Evolutionary conservation across 2,113 vertebrate genomes (phyloP).

Genomic region (Glaucidium brasilianum): DNA sequence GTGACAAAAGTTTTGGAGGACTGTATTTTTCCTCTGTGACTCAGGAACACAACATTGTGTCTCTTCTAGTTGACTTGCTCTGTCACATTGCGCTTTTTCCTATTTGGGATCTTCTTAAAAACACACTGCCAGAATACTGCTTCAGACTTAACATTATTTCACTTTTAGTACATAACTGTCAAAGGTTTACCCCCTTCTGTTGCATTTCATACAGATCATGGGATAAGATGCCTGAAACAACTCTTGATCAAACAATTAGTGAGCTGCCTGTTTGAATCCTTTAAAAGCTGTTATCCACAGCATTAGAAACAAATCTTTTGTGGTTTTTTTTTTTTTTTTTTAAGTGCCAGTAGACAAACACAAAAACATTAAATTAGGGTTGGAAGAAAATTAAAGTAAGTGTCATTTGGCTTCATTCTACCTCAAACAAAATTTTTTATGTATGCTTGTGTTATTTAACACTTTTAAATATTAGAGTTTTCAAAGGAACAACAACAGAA

Average conservation of each 20-base stretch:
- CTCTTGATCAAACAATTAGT: not conserved
- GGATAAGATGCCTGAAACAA: not conserved
- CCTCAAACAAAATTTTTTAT: not conserved
- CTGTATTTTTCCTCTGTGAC: not conserved
- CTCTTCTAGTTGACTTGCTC: not conserved
- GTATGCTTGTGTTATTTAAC: not conserved
- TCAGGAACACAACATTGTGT: not conserved
- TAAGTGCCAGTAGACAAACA: not conserved
- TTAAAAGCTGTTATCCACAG: not conserved
- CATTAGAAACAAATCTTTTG: not conserved
- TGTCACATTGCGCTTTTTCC: not conserved
- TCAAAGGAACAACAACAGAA: not conserved
- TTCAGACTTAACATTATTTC: not conserved
- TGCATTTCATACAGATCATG: not conserved
- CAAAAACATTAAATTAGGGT: not conserved
- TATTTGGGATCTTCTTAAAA: not conserved
- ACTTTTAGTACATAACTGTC: not conserved
- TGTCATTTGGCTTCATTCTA: not conserved
- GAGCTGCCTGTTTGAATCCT: not conserved
- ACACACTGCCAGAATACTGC: not conserved
- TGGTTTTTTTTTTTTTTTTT: not conserved
- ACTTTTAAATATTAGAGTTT: not conserved
- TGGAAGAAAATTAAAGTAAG: not conserved
- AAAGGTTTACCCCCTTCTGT: not conserved
- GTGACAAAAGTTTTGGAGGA: not conserved